Conservation (phyloP, 2,888 invertebrate species). For the Ditylenchus weischeri region DNA sequence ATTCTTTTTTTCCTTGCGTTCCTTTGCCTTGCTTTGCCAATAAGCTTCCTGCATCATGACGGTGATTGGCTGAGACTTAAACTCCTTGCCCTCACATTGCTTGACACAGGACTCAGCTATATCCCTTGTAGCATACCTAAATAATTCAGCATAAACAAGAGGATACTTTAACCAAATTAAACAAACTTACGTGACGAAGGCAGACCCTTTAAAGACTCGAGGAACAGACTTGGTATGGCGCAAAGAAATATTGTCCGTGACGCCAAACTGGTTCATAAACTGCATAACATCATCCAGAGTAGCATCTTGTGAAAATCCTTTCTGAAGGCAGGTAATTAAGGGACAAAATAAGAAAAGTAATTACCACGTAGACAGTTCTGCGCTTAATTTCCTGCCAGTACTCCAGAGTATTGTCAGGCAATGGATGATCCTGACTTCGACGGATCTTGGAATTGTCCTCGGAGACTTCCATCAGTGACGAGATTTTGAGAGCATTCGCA, state of each 20-base stretch:
- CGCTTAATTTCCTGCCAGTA: conserved; percentile 66
- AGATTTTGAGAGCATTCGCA: conserved; percentile 69
- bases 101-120: conserved; percentile 74
- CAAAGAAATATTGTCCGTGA: conserved; percentile 69
- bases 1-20: conserved; percentile 35
- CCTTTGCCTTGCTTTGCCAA: conserved; percentile 37
- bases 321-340: conserved; percentile 46
- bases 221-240: conserved; percentile 53
- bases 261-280: conserved; percentile 72
- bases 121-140: conserved; percentile 68
- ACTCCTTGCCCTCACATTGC: conserved; percentile 70
- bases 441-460: conserved; percentile 74
- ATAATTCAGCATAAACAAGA: too few species aligned
- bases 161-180: too few species aligned
- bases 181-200: conserved; percentile 75
- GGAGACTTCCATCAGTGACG: conserved; percentile 65
- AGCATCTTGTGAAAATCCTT: conserved; percentile 64
- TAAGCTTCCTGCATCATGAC: conserved; percentile 23
- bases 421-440: conserved; percentile 71
- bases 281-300: conserved; percentile 71
- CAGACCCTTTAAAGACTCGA: conserved; percentile 72
- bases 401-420: conserved; percentile 81
- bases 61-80: conserved; percentile 60
- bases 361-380: conserved; percentile 12
- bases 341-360: not conserved